These are phyloP conservation scores for Acanthochromis polyacanthus DNA, from an alignment of 2,113 vertebrate genomes.

Conservation along the genomic window DNA sequence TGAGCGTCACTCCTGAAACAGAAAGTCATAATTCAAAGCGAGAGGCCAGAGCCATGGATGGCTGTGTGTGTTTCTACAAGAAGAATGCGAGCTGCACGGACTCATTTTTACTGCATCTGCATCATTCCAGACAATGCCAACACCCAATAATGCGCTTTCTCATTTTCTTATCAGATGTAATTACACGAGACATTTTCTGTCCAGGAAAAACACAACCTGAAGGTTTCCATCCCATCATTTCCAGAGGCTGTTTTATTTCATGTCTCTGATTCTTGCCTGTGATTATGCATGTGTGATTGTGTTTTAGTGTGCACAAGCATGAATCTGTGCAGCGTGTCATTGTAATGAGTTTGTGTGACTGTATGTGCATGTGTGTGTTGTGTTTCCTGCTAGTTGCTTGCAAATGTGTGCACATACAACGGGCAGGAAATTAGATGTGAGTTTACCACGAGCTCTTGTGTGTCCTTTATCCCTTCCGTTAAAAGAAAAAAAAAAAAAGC, in stretches of 20 bases:
- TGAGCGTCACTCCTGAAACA: constrained; percentile 44
- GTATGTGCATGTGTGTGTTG: background rate
- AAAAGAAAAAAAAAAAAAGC: constrained; percentile 47
- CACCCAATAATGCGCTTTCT: constrained; percentile 28
- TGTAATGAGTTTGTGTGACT: background rate
- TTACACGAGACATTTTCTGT: constrained; percentile 39
- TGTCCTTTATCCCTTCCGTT: constrained; percentile 49
- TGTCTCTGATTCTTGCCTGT: constrained; percentile 20
- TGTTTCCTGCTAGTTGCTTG: constrained; percentile 6
- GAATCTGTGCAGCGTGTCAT: constrained; percentile 7
- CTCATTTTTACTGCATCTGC: constrained; percentile 22
- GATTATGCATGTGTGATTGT: constrained; percentile 42
- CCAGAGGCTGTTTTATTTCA: constrained; percentile 45
- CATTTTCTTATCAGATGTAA: constrained; percentile 31
- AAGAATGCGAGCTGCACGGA: constrained; percentile 7
- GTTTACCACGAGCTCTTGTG: constrained; percentile 27
- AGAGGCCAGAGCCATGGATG: constrained; percentile 2
- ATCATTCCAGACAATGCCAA: constrained; percentile 38
- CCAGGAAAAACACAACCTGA: constrained; percentile 38
- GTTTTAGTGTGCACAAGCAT: constrained; percentile 26
- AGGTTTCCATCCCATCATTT: constrained; percentile 51
- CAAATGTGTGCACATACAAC: constrained; percentile 1
- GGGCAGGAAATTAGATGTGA: constrained; percentile 37
- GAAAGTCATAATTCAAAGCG: constrained; percentile 28
- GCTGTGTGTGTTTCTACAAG: constrained; percentile 1